A percentile compares a stretch with the other conserved stretches of the same genome.
Evolutionary conservation across 2,797 vertebrate species (phyloP).

Genomic region (Benthosema pterotum): DNA sequence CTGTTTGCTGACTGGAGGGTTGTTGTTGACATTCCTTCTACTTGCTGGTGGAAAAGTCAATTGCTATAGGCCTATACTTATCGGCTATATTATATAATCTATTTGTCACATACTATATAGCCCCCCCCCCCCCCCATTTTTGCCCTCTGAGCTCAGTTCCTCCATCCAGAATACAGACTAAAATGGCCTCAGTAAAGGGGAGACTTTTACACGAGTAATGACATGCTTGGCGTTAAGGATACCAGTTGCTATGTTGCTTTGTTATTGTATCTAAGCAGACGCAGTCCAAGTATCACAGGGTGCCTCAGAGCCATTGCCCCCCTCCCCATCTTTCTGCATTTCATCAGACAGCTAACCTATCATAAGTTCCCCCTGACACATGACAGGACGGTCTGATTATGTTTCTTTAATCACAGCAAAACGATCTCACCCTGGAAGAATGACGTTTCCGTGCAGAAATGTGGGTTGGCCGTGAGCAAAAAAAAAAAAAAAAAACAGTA

Average conservation of each 20-base stretch:
- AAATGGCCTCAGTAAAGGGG: constrained; percentile 42
- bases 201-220: constrained; percentile 47
- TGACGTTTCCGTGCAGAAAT: constrained; percentile 20
- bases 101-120: constrained; percentile 10
- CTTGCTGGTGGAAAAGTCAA: not conserved
- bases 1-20: not conserved
- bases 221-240: constrained; percentile 55
- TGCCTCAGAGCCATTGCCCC: constrained; percentile 53
- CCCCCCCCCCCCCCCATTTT: constrained; percentile 1
- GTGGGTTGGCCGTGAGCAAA: constrained; percentile 24
- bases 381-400: constrained; percentile 43
- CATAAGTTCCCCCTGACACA: constrained; percentile 50
- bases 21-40: not conserved
- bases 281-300: constrained; percentile 52
- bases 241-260: constrained; percentile 79
- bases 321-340: constrained; percentile 29
- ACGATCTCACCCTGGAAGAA: constrained; percentile 35
- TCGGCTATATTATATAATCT: not conserved
- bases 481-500: not conserved
- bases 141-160: constrained; percentile 48
- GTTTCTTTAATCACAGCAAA: constrained; percentile 52
- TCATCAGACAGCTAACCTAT: constrained; percentile 64
- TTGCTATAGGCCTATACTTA: not conserved
- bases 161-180: constrained; percentile 25
- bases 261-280: constrained; percentile 69